Evolutionary conservation across 2,888 invertebrate genomes (phyloP), one percentile per base, ranked within the genome.

Genomic region (Caradrina clavipalpis): DNA sequence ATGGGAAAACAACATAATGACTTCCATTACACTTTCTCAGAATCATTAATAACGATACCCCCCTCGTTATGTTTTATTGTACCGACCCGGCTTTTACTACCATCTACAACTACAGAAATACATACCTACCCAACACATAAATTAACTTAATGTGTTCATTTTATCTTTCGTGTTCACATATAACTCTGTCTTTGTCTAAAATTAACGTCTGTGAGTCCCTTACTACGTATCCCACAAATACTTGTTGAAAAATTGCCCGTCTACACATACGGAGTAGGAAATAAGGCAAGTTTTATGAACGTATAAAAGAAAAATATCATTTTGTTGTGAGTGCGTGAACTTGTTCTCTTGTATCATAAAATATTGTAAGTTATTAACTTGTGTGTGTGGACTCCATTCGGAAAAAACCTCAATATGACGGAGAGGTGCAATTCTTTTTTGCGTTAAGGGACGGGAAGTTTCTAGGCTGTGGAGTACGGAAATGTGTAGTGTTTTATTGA

Each of bases 121-220:
- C 82, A 84, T 83, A 80, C 87, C 85, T 83, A 80, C 87, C 85
- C 88, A 85, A 88, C 85, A 87, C 87, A 92, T 92, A 92, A 91
- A 92, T 92, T 91, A 90, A 88, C 84, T 89, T 90, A 91, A 91
- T 91, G 91, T 88, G 83, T 82, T 87, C 88, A 85, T 88, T 90
- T 87, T 88, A 88, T 90, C 90, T 87, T 85, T 83, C 87, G 81
- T 87, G 84, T 83, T 73, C 84, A 74, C 83, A 54, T 80, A 78
- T 89, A 87, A 73, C 81, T 86, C 89, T 86, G 87, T 92, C 90
- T 89, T 88, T 88, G 87, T 91, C 91, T 90, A 89, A 92, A 93
- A 92, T 93, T 92, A 92, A 91, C 91, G 90, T 88, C 86, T 79
- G 84, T 81, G 84, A 89, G 85, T 86, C 86, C 86, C 87, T 85